Evolutionary conservation across 2,113 vertebrate genomes (phyloP).

Genomic region (Cromileptes altivelis): DNA sequence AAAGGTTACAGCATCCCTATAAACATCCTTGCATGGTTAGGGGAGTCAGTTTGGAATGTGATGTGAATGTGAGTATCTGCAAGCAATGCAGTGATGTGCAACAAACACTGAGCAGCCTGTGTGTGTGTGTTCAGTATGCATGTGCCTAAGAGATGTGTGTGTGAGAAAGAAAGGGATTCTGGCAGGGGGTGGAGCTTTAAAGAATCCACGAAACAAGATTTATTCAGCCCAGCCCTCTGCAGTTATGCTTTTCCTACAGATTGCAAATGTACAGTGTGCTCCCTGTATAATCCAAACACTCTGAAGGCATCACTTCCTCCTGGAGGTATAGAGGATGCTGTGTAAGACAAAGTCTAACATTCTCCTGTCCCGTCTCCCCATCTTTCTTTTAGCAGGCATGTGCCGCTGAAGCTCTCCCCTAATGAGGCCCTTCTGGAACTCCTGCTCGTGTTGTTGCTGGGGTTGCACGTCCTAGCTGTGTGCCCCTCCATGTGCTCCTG

Average conservation of each 20-base stretch:
- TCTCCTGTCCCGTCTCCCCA: constrained; percentile 8
- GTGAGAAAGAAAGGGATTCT: constrained; percentile 10
- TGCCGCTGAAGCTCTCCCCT: constrained; percentile 82
- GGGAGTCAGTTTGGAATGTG: constrained; percentile 11
- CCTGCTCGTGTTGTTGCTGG: constrained; percentile 84
- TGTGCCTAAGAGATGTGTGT: background rate
- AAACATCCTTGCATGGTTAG: constrained; percentile 20
- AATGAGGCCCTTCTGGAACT: constrained; percentile 80
- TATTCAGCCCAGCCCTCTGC: constrained; percentile 29
- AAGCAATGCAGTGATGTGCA: constrained; percentile 41
- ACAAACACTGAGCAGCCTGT: constrained; percentile 8
- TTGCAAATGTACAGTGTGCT: constrained; percentile 18
- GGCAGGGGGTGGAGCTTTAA: constrained; percentile 13
- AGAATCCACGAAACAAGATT: constrained; percentile 23
- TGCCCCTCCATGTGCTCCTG: constrained; percentile 92
- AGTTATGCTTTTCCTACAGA: constrained; percentile 21
- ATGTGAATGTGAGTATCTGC: constrained; percentile 25
- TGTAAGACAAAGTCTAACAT: constrained; percentile 16
- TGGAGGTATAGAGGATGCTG: background rate
- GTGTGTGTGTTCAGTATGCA: background rate
- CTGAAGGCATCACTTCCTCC: constrained; percentile 20
- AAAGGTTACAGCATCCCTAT: background rate
- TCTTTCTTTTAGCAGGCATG: constrained; percentile 82
- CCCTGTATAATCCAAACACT: background rate
- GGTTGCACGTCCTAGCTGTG: constrained; percentile 79